These are phyloP conservation scores for Drosophila varians DNA, from an alignment of 1,140 invertebrate genomes.

Conservation along the genomic window DNA sequence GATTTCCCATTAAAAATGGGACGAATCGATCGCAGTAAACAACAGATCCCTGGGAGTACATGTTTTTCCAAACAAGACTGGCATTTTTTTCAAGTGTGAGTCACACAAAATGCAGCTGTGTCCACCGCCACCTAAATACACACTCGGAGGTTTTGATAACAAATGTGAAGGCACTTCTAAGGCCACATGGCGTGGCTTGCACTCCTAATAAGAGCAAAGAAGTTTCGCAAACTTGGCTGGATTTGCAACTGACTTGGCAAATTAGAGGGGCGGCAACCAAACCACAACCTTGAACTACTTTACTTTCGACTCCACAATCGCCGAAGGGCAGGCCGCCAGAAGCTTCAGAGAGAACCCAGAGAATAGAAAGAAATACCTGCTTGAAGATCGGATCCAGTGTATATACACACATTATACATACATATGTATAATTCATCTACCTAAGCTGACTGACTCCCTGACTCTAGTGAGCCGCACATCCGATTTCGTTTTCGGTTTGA, in stretches of 20 bases:
- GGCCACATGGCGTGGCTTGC: not conserved
- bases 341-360: conserved; percentile 7
- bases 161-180: conserved; percentile 9
- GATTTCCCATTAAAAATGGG: conserved; percentile 6
- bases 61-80: not conserved
- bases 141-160: conserved; percentile 16
- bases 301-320: conserved; percentile 6
- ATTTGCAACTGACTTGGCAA: conserved; percentile 43
- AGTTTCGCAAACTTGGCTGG: conserved; percentile 27
- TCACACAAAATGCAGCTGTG: conserved; percentile 13
- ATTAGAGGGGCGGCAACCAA: conserved; percentile 19
- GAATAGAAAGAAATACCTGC: conserved; percentile 50
- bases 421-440: conserved; percentile 15
- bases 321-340: conserved; percentile 33
- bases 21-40: conserved; percentile 20
- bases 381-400: not conserved
- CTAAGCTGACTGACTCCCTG: conserved; percentile 29
- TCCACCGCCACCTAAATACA: not conserved
- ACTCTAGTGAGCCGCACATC: conserved; percentile 68
- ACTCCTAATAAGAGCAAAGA: conserved; percentile 1
- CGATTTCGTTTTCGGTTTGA: conserved; percentile 43
- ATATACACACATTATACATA: not conserved
- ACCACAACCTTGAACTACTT: conserved; percentile 55
- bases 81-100: not conserved
- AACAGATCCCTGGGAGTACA: not conserved